Base-by-base conservation (phyloP, 2,888 invertebrate species). In the Neocrepidodera transversa region DNA sequence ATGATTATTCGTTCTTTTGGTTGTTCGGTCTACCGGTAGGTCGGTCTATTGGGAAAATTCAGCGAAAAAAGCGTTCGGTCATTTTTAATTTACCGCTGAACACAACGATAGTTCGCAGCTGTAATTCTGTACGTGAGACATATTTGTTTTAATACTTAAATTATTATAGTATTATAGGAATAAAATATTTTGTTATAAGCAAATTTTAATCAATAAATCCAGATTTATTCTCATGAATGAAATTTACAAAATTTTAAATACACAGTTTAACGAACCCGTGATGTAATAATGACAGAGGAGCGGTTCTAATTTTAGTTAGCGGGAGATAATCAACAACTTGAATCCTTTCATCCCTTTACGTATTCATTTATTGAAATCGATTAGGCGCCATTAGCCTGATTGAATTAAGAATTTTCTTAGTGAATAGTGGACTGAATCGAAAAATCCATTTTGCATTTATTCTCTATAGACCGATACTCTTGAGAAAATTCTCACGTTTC, bases 331-430 rank as follows among this genome's bases (percentile, higher is more conserved):
- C 20, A 26, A 23, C 26, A 26, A 42, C 8, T 42, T 30, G 16
- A 16, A 6, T 18, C 13, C 11, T 13, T 13, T 30, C 10, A 5
- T 16, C 20, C 28, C 32, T 13, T 32, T 43, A 30, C 28, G 17
- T 17, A 50, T 40, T 28, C 20, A 50, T 11, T 35, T 16, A 35
- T 43, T 14, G 40, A 20, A 42, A 48, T 58, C 48, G 36, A 59
- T 59, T 43, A 49, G 17, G 8, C 18, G 11, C 40, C 49, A 32
- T 58, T 53, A 53, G 18, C 49, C 10, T 36, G n/a, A 59, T 54
- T 49, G 48, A 38, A 36, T 28, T 43, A 28, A 36, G 43, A 50
- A 50, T 38, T 55, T 43, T 13, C 16, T 42, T 50, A 36, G 23
- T 49, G 49, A 49, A 49, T 10, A 36, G 49, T 18, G 23, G n/a